phyloP scores from a whole-genome alignment of 2,888 invertebrate species.

The Dione vanillae region DNA sequence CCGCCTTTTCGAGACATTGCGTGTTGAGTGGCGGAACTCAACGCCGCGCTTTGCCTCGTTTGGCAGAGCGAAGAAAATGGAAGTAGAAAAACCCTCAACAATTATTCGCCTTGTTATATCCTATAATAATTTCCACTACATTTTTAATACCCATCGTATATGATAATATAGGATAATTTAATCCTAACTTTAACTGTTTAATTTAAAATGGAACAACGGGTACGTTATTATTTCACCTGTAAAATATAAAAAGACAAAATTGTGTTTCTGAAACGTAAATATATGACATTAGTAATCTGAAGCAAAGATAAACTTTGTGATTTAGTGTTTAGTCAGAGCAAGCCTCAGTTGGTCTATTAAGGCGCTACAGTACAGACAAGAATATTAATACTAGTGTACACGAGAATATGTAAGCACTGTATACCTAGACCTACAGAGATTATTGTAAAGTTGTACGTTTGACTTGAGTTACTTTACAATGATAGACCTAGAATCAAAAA shows the following conservation, averaged over 20 bases:
- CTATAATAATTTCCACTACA: no score
- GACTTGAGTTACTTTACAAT: not conserved
- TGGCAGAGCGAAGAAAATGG: no score
- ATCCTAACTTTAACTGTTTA: no score
- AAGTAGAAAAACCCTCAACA: no score
- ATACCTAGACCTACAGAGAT: conserved; percentile 24
- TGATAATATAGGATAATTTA: no score
- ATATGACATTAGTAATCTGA: not conserved
- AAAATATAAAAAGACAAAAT: not conserved
- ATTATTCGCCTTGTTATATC: no score
- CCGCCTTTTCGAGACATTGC: no score
- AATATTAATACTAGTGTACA: conserved; percentile 17
- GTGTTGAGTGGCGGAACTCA: no score
- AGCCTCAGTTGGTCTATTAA: conserved; percentile 28
- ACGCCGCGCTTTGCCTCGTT: no score
- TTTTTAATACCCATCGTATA: no score
- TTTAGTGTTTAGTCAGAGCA: conserved; percentile 28
- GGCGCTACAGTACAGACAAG: conserved; percentile 28
- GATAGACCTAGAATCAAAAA: not conserved
- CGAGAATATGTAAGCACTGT: conserved; percentile 18
- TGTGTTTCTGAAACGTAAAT: not conserved
- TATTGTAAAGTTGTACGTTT: conserved; percentile 21
- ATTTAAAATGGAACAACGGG: no score
- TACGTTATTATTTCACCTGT: no score
- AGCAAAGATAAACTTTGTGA: conserved; percentile 6